Base-by-base conservation (phyloP, 53 echinoderm and acorn worm genomes). In the Stichopus horrens region DNA sequence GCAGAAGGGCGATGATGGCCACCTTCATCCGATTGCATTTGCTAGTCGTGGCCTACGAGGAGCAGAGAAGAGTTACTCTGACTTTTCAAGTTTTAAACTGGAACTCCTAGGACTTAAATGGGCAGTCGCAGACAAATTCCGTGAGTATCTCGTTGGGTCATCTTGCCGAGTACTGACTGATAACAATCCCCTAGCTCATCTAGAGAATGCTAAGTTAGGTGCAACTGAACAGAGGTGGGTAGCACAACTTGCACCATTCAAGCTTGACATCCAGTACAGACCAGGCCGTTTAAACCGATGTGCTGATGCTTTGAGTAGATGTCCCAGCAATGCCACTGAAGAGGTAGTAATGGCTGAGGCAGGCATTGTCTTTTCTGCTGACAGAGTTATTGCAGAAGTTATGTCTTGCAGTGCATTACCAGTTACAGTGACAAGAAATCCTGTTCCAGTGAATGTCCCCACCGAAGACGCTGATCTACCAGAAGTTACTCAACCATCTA, bases 31-130 rank as follows among this genome's bases (percentile, higher is more conserved):
- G 10, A 73, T 91, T 13, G 91, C 88, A 7, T 91, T 74, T 74
- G 91, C 91, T 9, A 91, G 91, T 53, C 37, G 91, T 21, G 78
- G 88, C 7, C 86, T 93, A 3, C 23, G 93, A 5, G 93, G 91
- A 5, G 79, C 91, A 5, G 91, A 93, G 53, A 86, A 86, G 73
- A 75, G 57, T 9, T 91, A 93, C 22, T 51, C 87, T 9, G 89
- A 91, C 52, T 52, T 89, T 5, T 91, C 91, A 2, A 93, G 93
- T 21, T 93, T 93, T 57, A 91, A 93, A 55, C 3, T 93, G 5
- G 91, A 93, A 56, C 86, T 91, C 21, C 71, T 91, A 6, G 93
- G 65, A 7, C 71, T 93, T 1, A 93, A 93, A 58, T 93, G 91
- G 93, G 91, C 89, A 0, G 87, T 91, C 0, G 73, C 58, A 6